Evolutionary conservation across 2,113 vertebrate genomes (phyloP).

Genomic region (Peromyscus maniculatus): DNA sequence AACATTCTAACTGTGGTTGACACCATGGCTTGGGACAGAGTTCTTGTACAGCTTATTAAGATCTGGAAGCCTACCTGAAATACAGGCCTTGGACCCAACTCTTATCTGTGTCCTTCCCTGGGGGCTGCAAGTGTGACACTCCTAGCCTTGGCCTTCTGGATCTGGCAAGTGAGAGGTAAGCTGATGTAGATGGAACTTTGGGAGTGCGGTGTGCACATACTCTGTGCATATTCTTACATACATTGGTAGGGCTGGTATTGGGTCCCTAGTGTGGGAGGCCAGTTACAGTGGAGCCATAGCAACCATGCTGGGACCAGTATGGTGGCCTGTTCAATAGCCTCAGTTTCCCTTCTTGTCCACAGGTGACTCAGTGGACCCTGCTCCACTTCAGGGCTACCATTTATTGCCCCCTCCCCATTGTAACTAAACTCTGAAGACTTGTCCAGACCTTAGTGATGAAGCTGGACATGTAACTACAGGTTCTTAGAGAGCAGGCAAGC

Average conservation of each 20-base stretch:
- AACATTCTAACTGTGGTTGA: rapidly evolving
- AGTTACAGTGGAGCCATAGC: not conserved
- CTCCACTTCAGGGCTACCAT: not conserved
- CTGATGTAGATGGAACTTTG: no score
- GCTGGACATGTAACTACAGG: not conserved
- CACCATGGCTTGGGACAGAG: not conserved
- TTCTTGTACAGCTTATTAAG: not conserved
- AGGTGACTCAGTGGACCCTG: not conserved
- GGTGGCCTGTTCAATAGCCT: rapidly evolving
- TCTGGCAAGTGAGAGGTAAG: not conserved
- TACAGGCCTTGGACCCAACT: not conserved
- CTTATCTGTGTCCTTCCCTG: not conserved
- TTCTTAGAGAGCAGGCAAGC: not conserved
- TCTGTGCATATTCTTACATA: not conserved
- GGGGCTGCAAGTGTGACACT: not conserved
- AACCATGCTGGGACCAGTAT: not conserved
- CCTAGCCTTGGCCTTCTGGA: not conserved
- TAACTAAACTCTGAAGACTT: not conserved
- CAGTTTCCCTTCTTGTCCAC: not conserved
- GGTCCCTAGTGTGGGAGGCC: rapidly evolving
- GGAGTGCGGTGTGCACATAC: no score
- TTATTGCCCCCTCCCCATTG: not conserved
- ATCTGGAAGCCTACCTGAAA: not conserved
- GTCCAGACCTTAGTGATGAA: not conserved
- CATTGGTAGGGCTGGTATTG: not conserved